phyloP scores from a whole-genome alignment of 37 sponge, comb jelly and placozoan genomes.

The Lycopodina hypogea region DNA sequence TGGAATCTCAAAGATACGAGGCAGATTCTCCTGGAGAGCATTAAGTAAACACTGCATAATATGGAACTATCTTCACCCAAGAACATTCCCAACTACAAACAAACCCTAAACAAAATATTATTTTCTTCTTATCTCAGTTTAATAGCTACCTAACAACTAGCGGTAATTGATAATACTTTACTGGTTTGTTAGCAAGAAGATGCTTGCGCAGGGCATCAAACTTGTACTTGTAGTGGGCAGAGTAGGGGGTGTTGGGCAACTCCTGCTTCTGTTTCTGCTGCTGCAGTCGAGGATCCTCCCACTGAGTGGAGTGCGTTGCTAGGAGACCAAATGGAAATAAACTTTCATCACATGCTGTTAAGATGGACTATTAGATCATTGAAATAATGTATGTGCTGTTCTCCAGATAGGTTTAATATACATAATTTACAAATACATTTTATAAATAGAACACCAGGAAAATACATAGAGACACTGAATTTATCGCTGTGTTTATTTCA shows the following conservation, averaged over 20 bases:
- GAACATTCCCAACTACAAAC: too few species aligned
- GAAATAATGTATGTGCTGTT: background rate
- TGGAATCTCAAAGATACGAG: conserved; percentile 76
- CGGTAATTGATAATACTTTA: conserved; percentile 21
- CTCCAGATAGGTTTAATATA: too few species aligned
- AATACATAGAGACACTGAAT: too few species aligned
- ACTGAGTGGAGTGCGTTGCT: conserved; percentile 76
- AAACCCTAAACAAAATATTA: too few species aligned
- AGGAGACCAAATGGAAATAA: background rate
- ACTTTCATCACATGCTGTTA: background rate
- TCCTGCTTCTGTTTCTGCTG: conserved; percentile 35
- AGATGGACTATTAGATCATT: background rate
- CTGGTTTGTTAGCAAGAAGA: conserved; percentile 65
- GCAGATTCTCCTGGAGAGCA: conserved; percentile 42
- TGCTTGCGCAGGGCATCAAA: conserved; percentile 72
- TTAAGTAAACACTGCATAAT: background rate
- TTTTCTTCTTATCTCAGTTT: too few species aligned
- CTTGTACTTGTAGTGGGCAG: conserved; percentile 87
- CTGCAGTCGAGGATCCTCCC: conserved; percentile 90
- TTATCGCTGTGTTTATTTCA: background rate
- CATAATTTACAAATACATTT: too few species aligned
- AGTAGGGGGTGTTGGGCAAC: conserved; percentile 68
- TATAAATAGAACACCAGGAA: too few species aligned
- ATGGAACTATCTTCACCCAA: background rate
- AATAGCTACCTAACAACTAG: too few species aligned